Evolutionary conservation across 2,797 vertebrate species (phyloP).

Genomic region (Chaunax sp.): DNA sequence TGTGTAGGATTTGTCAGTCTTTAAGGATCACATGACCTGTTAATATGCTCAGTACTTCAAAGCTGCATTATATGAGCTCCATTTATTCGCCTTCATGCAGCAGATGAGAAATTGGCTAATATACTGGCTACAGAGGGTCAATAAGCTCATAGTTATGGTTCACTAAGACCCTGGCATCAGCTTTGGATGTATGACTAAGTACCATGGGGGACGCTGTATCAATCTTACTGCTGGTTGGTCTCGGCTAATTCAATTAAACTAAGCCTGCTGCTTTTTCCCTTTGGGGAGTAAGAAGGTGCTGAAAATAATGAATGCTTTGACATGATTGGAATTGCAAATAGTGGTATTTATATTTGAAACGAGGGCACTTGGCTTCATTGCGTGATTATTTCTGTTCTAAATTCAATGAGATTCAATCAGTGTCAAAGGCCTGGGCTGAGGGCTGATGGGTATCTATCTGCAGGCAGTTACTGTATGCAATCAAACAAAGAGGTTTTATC

Average conservation of each 20-base stretch:
- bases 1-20: too few relatives aligned
- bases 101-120: conserved; percentile 48
- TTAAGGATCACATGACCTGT: background rate
- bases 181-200: conserved; percentile 34
- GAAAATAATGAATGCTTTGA: conserved; percentile 54
- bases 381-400: conserved; percentile 32
- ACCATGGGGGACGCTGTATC: conserved; percentile 29
- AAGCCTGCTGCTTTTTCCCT: conserved; percentile 22
- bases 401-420: conserved; percentile 50
- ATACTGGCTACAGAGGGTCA: conserved; percentile 36
- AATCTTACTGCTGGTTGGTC: conserved; percentile 34
- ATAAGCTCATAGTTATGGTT: conserved; percentile 59
- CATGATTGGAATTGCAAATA: conserved; percentile 54
- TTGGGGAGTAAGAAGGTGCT: conserved; percentile 12
- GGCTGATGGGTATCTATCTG: conserved; percentile 23
- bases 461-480: conserved; percentile 1
- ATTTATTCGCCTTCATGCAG: conserved; percentile 2
- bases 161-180: conserved; percentile 20
- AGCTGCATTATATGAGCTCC: background rate
- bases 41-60: conserved; percentile 11
- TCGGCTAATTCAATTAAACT: conserved; percentile 61
- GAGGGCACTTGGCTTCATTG: conserved; percentile 25
- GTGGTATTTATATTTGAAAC: conserved; percentile 45
- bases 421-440: conserved; percentile 3
- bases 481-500: conserved; percentile 25